A percentile compares a stretch with the other conserved stretches of the same genome.
Evolutionary conservation across 2,113 vertebrate genomes (phyloP).

Genomic region (Nesogale talazaci): DNA sequence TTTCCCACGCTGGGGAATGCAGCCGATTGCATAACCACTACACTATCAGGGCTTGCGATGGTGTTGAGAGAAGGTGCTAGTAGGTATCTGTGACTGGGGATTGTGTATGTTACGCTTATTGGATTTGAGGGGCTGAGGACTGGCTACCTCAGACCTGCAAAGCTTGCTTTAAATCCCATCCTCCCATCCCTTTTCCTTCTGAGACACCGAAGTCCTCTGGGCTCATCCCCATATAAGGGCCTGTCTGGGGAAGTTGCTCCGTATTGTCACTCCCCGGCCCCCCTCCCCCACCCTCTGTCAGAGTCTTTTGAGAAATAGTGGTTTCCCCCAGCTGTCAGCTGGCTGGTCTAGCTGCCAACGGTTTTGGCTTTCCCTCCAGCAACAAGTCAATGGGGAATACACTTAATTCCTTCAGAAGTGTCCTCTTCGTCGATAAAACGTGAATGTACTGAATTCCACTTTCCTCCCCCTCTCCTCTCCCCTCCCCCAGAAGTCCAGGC

Average conservation of each 20-base stretch:
- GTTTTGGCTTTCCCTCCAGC: constrained; percentile 42
- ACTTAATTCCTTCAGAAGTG: constrained; percentile 53
- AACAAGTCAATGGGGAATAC: constrained; percentile 41
- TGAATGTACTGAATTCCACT: background rate
- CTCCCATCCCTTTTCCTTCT: background rate
- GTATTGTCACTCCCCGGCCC: background rate
- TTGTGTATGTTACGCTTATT: background rate
- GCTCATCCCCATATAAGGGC: constrained; percentile 52
- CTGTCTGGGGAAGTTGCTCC: constrained; percentile 31
- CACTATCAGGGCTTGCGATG: too few relatives aligned
- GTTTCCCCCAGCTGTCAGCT: constrained; percentile 64
- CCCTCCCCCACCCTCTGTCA: background rate
- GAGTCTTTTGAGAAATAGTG: constrained; percentile 59
- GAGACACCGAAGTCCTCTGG: background rate
- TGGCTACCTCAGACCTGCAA: background rate
- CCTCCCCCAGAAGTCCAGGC: background rate
- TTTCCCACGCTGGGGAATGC: too few relatives aligned
- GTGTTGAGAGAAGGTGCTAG: background rate
- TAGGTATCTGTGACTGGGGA: background rate
- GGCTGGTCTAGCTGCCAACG: constrained; percentile 53
- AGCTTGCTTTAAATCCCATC: background rate
- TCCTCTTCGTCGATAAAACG: constrained; percentile 50
- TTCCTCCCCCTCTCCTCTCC: background rate
- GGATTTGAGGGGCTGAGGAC: background rate
- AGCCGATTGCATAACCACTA: too few relatives aligned